A percentile compares a stretch with the other conserved stretches of the same genome.
These are phyloP conservation scores for Platyscapa corneri DNA, from an alignment of 1,140 invertebrate species.

Conservation along the genomic window DNA sequence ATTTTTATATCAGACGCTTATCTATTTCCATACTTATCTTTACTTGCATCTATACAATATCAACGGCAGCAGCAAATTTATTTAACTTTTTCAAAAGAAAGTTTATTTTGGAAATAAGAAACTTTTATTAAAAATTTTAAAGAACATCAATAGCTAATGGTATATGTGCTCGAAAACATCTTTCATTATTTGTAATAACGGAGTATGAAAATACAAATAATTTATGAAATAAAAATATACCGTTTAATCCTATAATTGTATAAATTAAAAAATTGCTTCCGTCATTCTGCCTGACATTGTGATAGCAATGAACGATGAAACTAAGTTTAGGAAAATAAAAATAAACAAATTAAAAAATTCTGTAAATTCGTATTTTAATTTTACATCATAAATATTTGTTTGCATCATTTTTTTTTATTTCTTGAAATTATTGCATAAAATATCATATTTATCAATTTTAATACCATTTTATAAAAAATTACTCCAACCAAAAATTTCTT, in stretches of 20 bases:
- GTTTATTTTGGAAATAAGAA: too few species aligned
- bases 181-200: neutral
- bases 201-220: neutral
- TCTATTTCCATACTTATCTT: too few species aligned
- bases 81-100: too few species aligned
- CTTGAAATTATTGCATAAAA: neutral
- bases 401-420: neutral
- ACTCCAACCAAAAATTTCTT: conserved; percentile 3
- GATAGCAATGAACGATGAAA: too few species aligned
- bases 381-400: neutral
- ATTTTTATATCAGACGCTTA: neutral
- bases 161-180: neutral
- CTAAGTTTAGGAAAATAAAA: neutral
- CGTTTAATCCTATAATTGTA: neutral
- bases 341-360: neutral
- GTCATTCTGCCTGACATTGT: too few species aligned
- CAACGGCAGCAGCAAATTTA: too few species aligned
- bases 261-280: too few species aligned
- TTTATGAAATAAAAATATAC: neutral
- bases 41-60: neutral
- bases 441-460: conserved; percentile 7
- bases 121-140: too few species aligned
- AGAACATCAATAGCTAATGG: neutral
- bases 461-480: neutral
- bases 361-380: neutral